Base-by-base conservation (phyloP, 1,140 invertebrate genomes). In the Dicyema japonicum region DNA sequence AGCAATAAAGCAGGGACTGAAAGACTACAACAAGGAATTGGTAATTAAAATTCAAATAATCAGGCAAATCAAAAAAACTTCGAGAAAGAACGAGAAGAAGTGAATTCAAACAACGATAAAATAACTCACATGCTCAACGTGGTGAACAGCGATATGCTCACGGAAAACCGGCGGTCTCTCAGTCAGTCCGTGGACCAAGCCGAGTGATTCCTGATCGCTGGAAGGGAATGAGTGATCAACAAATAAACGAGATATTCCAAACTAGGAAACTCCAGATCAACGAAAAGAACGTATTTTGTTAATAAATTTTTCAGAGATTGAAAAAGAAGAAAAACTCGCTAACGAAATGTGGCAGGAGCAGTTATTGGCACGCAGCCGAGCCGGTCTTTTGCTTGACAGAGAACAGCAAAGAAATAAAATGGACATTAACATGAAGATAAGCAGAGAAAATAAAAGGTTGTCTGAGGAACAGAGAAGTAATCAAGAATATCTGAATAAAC, bases 61-160 rank as follows among this genome's bases (percentile, higher is more conserved):
- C 16, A 5, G 16, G 21, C 15, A n/a, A 29, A 21, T 28, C 22
- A n/a, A n/a, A n/a, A n/a, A n/a, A n/a, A n/a, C n/a, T n/a, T n/a
- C 19, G 11, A 13, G 14, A 3, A n/a, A 27, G 8, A 12, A 9
- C 9, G 14, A 13, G 8, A 22, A 30, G 19, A 30, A 15, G 23
- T 17, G 14, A 16, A 24, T 26, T 21, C 11, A 24, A 15, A 5
- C 8, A 26, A 6, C 22, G 13, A 28, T 3, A 29, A 21, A 18
- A n/a, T n/a, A n/a, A n/a, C n/a, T n/a, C n/a, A n/a, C n/a, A n/a
- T n/a, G n/a, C 33, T 67, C 69, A 40, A 78, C 43, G 61, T 64
- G 37, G 55, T 74, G 23, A 69, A 66, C 9, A 69, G 71, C 11
- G 72, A 76, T 42, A 63, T 78, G 46, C 53, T 80, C 18, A 70